Percentiles rank a stretch among this genome's conserved stretches.
Conservation (phyloP, 35 echinoderm and acorn worm species). For the Apostichopus californicus region DNA sequence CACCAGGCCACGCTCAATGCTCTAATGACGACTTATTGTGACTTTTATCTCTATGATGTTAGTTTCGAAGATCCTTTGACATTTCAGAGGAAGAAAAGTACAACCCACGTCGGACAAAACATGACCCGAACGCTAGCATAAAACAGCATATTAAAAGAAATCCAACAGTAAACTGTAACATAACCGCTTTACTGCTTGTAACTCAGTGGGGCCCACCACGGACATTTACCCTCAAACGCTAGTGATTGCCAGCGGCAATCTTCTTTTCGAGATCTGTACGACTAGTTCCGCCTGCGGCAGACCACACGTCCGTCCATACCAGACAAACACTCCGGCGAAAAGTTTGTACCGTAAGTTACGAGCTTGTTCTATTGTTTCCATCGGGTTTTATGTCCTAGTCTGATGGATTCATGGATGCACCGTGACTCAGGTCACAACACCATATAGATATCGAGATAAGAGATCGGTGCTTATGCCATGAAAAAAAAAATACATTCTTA, state of each 20-base stretch:
- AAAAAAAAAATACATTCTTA: neutral
- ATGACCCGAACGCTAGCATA: neutral
- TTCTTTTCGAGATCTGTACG: too few species aligned
- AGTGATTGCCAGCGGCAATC: too few species aligned
- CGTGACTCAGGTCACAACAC: neutral
- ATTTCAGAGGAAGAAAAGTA: neutral
- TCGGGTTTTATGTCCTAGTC: neutral
- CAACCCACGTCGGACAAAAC: neutral
- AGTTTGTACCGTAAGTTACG: neutral
- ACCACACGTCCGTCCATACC: neutral
- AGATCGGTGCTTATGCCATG: neutral
- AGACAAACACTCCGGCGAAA: neutral
- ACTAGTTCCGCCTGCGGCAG: too few species aligned
- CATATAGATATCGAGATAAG: neutral
- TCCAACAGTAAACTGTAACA: neutral
- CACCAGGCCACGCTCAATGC: too few species aligned
- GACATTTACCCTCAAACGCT: neutral
- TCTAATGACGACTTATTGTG: too few species aligned
- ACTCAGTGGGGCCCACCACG: neutral
- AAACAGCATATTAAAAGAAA: neutral
- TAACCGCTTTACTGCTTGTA: neutral
- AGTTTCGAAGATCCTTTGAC: neutral
- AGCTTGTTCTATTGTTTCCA: neutral
- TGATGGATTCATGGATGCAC: neutral
- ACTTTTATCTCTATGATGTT: neutral